A percentile compares a stretch with the other conserved stretches of the same genome.
phyloP scores from a whole-genome alignment of 2,113 vertebrate species.

The Benitochromis conjunctus region DNA sequence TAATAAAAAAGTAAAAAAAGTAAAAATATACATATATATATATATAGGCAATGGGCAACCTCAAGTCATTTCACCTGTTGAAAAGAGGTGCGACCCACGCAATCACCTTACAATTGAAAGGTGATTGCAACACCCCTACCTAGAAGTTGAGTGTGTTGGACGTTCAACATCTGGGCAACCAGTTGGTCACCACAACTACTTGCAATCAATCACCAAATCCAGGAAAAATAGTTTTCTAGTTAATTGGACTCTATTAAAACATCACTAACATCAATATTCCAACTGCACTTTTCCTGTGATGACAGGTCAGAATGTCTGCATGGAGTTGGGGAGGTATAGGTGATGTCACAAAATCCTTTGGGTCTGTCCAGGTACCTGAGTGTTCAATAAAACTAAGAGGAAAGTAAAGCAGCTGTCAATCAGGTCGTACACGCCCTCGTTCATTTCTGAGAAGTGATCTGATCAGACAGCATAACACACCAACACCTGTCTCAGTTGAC shows the following conservation, averaged over 20 bases:
- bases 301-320: background rate
- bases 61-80: background rate
- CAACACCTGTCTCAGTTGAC: background rate
- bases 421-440: background rate
- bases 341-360: background rate
- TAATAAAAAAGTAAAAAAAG: background rate
- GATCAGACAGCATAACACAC: background rate
- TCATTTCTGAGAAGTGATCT: background rate
- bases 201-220: fast-evolving
- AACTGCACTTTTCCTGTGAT: background rate
- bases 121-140: background rate
- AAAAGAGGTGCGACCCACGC: background rate
- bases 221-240: background rate
- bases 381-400: background rate
- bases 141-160: background rate
- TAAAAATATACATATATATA: no score
- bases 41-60: background rate
- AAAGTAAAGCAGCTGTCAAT: background rate
- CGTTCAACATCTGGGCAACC: background rate
- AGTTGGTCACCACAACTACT: background rate
- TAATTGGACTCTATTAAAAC: background rate
- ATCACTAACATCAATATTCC: background rate
- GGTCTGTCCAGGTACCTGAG: background rate
- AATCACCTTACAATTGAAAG: background rate
- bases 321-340: background rate